These are phyloP conservation scores for Saccostrea cuccullata DNA, from an alignment of 1,140 invertebrate genomes.

Conservation along the genomic window DNA sequence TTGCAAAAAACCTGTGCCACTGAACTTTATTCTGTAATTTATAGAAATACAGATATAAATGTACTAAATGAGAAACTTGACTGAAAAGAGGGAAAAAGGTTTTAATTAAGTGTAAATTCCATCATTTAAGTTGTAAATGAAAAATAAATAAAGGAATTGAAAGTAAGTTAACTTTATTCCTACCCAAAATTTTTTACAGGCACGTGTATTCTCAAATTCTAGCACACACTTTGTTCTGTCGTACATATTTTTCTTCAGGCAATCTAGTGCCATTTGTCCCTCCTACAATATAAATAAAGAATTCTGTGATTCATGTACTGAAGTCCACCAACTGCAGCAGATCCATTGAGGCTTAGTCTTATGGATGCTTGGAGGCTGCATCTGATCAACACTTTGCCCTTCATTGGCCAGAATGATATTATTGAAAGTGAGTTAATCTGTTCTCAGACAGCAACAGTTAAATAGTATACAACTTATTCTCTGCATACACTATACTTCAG, in stretches of 20 bases:
- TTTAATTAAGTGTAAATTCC: background rate
- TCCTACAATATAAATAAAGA: conserved; percentile 62
- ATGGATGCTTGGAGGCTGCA: no score
- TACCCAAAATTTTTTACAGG: conserved; percentile 72
- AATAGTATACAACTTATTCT: no score
- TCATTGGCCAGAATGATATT: no score
- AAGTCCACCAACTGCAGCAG: no score
- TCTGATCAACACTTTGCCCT: no score
- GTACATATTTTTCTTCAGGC: conserved; percentile 65
- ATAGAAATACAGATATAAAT: background rate
- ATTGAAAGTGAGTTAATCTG: no score
- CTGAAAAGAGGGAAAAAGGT: background rate
- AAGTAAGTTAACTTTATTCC: conserved; percentile 33
- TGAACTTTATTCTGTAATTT: conserved; percentile 4
- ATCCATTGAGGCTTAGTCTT: no score
- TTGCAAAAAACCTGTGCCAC: background rate
- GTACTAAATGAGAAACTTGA: background rate
- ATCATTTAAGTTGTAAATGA: background rate
- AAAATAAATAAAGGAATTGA: background rate
- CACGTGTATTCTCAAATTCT: conserved; percentile 67
- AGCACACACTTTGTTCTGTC: conserved; percentile 60
- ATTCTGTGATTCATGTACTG: no score
- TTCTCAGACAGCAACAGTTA: no score
- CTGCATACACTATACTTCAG: no score
- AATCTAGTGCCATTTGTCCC: conserved; percentile 61